Evolutionary conservation across 30 jellyfish, hydroid and myxozoan genomes (phyloP).

Genomic region (Cassiopea xamachana): DNA sequence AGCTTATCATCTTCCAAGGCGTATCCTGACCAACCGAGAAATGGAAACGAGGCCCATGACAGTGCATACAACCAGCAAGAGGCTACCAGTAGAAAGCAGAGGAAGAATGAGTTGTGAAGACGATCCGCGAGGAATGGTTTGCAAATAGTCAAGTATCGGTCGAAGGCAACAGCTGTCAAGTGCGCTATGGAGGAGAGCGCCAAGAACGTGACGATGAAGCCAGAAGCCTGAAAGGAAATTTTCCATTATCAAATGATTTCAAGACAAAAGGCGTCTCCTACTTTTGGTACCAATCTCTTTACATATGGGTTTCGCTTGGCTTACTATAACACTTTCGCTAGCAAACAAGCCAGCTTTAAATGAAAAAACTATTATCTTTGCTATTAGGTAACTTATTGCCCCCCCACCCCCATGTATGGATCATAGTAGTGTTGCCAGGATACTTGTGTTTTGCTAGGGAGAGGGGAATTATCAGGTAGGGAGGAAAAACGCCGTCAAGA

Average conservation of each 20-base stretch:
- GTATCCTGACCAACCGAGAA: conserved; percentile 72
- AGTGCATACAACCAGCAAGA: conserved; percentile 63
- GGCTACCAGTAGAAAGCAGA: not conserved
- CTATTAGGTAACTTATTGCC: too few relatives aligned
- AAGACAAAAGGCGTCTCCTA: too few relatives aligned
- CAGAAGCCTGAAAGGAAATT: conserved; percentile 45
- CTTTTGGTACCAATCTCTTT: not conserved
- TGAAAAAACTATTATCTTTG: too few relatives aligned
- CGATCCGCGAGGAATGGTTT: conserved; percentile 57
- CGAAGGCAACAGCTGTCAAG: conserved; percentile 60
- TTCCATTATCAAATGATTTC: not conserved
- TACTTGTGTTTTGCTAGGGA: too few relatives aligned
- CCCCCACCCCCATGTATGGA: too few relatives aligned
- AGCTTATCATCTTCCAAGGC: conserved; percentile 53
- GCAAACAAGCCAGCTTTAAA: too few relatives aligned
- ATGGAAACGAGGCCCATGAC: conserved; percentile 75
- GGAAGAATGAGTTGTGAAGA: conserved; percentile 17
- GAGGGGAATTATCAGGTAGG: too few relatives aligned
- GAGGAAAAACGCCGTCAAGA: too few relatives aligned
- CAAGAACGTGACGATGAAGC: conserved; percentile 64
- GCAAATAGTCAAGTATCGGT: conserved; percentile 77
- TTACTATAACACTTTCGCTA: too few relatives aligned
- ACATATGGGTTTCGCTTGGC: not conserved
- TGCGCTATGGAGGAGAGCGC: conserved; percentile 72
- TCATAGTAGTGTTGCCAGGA: too few relatives aligned